A percentile compares a stretch with the other conserved stretches of the same genome.
Conservation (phyloP, 2,113 vertebrate species). For the Mus musculus region GRCm39 chr14:82058501-82059000, state of each 20-base stretch:
- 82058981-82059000: not conserved
- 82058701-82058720: not conserved
- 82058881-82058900: not conserved
- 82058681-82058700: not conserved
- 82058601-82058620: not conserved
- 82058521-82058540: not conserved
- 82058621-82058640: not conserved
- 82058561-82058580: not conserved
- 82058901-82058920: not conserved
- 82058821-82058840: not conserved
- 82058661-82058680: not conserved
- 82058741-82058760: not conserved
- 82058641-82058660: not conserved
- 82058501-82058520: not conserved
- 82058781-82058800: not conserved
- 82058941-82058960: not conserved
- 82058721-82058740: not conserved
- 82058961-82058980: not conserved
- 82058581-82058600: not conserved
- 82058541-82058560: conserved; percentile 1
- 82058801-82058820: not conserved
- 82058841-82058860: not conserved
- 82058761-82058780: not conserved
- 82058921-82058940: not conserved
- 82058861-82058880: not conserved